Conservation (phyloP, 2,888 invertebrate species). For the Elysia crispata region DNA sequence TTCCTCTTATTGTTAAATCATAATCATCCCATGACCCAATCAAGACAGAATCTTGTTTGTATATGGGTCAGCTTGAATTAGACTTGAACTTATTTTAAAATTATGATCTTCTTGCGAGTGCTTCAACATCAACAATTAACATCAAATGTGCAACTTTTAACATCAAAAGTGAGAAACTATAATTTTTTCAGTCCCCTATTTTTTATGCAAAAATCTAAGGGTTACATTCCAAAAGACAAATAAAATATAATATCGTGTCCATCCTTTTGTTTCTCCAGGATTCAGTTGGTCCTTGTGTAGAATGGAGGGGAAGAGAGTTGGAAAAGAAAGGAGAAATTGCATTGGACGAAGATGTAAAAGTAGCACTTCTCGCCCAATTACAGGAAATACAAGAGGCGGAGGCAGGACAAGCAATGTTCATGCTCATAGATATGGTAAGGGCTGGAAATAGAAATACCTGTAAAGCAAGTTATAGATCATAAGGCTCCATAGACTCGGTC, state of each 20-base stretch:
- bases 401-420: constrained; percentile 41
- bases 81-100: no score
- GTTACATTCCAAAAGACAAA: not conserved
- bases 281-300: constrained; percentile 52
- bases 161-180: no score
- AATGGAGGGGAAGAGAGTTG: constrained; percentile 51
- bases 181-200: no score
- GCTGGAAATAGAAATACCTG: not conserved
- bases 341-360: constrained; percentile 63
- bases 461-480: no score
- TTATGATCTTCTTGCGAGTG: no score
- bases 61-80: no score
- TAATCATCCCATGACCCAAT: no score
- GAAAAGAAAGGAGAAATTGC: constrained; percentile 51
- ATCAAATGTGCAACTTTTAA: no score
- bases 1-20: no score
- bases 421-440: constrained; percentile 41
- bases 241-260: not conserved
- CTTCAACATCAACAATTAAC: no score
- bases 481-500: no score
- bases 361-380: constrained; percentile 68
- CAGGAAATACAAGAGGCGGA: constrained; percentile 69
- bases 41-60: no score
- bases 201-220: not conserved
- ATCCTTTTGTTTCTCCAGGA: constrained; percentile 52